Conservation (phyloP, 2,113 vertebrate species). For the Pagrus major region DNA sequence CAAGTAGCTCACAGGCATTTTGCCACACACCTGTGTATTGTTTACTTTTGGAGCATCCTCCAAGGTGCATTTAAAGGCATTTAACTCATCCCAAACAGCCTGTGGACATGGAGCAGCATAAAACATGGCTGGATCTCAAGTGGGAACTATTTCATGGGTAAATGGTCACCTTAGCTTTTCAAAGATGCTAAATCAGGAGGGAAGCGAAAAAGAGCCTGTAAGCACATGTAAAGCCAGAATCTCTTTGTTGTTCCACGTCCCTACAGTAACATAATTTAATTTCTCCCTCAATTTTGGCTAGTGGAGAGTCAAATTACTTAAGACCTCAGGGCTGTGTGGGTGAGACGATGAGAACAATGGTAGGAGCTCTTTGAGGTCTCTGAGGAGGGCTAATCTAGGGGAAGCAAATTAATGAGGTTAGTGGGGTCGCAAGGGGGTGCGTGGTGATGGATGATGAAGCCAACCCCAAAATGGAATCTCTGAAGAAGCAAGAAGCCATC, state of each 20-base stretch:
- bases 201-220: slow-evolving; percentile 38
- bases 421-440: slow-evolving; percentile 54
- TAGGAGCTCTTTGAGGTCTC: slow-evolving; percentile 66
- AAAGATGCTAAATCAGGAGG: slow-evolving; percentile 38
- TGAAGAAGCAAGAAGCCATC: slow-evolving; percentile 51
- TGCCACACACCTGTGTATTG: slow-evolving; percentile 8
- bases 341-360: slow-evolving; percentile 70
- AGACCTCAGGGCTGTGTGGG: slow-evolving; percentile 47
- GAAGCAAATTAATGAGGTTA: slow-evolving; percentile 82
- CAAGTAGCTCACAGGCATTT: not conserved
- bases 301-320: slow-evolving; percentile 64
- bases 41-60: slow-evolving; percentile 50
- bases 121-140: slow-evolving; percentile 32
- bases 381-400: slow-evolving; percentile 70
- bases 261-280: slow-evolving; percentile 74
- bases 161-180: slow-evolving; percentile 37
- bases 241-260: slow-evolving; percentile 54
- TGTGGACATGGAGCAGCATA: slow-evolving; percentile 27
- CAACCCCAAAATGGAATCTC: slow-evolving; percentile 70
- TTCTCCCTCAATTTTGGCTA: slow-evolving; percentile 48
- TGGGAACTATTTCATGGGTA: slow-evolving; percentile 47
- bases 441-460: slow-evolving; percentile 75
- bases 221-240: slow-evolving; percentile 33
- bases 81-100: slow-evolving; percentile 45
- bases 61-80: slow-evolving; percentile 38